Evolutionary conservation across 2,113 vertebrate species (phyloP), one percentile per base, ranked within the genome.

Genomic region (Gavialis gangeticus): DNA sequence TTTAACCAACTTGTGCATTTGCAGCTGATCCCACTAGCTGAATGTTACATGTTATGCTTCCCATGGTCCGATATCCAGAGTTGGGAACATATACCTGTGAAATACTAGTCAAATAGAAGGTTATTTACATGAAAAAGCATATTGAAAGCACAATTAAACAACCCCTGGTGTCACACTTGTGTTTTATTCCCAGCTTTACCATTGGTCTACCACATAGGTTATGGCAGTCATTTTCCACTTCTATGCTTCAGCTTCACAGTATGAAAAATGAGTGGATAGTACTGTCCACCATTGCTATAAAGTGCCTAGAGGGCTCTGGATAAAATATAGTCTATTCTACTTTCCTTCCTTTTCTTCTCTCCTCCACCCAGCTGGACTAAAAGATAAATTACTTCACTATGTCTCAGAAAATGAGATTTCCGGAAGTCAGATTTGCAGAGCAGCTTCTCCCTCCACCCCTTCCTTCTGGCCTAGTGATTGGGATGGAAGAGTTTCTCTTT

Each of bases 361-460:
- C 63, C 3, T 13, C 79, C 55, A 8, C 30, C 77, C 25, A 60
- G 77, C 21, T 46, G n/a, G 83, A 92, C 77, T 9, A 27, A 57
- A 85, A 90, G 86, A 95, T 93, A 87, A 85, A 91, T 83, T 90
- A 75, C 69, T 91, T 81, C 28, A 24, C 18, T 3, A 82, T 91
- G 69, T 54, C 84, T 90, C 46, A 86, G 79, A 82, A 91, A 91
- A 71, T 1, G 1, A 64, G 64, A 37, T 82, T 71, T 92, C 60
- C 46, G 69, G 63, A 84, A 82, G 76, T 91, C 91, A 87, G 78
- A 88, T 89, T 82, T 84, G 83, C 89, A 66, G 55, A 89, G 55
- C 90, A 66, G 27, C 22, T 0, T 3, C 63, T 90, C 91, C 88
- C 79, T 73, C 84, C 73, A 86, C 76, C 63, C 7, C 82, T 89